Conservation (phyloP, 2,888 invertebrate species). For the Hypercompe scribonia region DNA sequence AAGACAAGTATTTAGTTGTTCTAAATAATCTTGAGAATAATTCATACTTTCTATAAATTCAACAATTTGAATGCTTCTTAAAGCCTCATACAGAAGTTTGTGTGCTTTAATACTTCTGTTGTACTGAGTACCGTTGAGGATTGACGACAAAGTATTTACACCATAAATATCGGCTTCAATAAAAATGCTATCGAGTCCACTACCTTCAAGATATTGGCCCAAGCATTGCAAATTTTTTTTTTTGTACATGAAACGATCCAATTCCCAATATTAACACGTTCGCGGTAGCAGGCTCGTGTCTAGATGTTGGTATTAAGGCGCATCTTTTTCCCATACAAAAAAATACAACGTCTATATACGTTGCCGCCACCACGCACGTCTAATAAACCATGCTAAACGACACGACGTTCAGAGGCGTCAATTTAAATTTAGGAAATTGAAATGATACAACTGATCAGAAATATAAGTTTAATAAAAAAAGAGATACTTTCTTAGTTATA, state of each 20-base stretch:
- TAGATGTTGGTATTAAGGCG: no score
- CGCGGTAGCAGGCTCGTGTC: no score
- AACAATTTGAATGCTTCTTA: not conserved
- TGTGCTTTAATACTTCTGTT: not conserved
- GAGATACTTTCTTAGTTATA: no score
- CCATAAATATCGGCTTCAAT: not conserved
- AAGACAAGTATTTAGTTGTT: not conserved
- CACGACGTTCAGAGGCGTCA: no score
- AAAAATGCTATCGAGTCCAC: not conserved
- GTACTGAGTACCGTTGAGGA: not conserved
- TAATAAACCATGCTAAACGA: no score
- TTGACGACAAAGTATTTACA: not conserved
- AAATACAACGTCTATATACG: no score
- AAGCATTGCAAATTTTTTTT: not conserved
- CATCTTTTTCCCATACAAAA: no score
- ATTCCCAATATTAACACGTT: not conserved
- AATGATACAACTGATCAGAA: no score
- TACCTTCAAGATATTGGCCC: not conserved
- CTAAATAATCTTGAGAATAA: not conserved
- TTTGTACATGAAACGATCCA: not conserved
- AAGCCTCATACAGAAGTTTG: not conserved
- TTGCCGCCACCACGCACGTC: no score
- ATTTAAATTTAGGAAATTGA: no score
- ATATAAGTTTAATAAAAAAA: no score
- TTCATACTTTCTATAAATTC: not conserved